Evolutionary conservation across 2,113 vertebrate genomes (phyloP).

Genomic region (Vanacampus margaritifer): DNA sequence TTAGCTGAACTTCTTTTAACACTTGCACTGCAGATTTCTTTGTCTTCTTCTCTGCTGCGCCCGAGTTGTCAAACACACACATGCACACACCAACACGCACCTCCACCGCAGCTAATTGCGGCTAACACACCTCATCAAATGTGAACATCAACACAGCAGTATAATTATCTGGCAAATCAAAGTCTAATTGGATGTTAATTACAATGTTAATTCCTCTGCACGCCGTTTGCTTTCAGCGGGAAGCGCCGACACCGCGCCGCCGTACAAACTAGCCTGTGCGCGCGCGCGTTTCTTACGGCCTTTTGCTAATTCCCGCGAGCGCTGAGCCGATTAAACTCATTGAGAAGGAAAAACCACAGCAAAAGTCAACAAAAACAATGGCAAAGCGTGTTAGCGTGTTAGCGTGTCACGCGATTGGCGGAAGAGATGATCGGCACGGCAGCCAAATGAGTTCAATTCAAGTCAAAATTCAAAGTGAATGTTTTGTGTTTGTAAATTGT

Average conservation of each 20-base stretch:
- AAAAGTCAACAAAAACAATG: slow-evolving; percentile 42
- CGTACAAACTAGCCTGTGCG: neutral
- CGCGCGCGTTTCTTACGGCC: neutral
- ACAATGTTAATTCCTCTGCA: slow-evolving; percentile 68
- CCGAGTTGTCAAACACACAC: slow-evolving; percentile 29
- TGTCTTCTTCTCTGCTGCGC: slow-evolving; percentile 32
- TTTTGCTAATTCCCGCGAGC: slow-evolving; percentile 51
- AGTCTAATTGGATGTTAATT: slow-evolving; percentile 69
- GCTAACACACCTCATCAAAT: slow-evolving; percentile 68
- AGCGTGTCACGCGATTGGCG: neutral
- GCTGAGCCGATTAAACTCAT: slow-evolving; percentile 62
- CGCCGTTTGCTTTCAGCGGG: slow-evolving; percentile 28
- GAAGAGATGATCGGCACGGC: neutral
- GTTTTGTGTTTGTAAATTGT: neutral
- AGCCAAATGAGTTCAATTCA: neutral
- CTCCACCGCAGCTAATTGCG: slow-evolving; percentile 56
- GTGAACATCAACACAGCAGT: slow-evolving; percentile 53
- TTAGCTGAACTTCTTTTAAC: neutral
- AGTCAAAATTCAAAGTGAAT: neutral
- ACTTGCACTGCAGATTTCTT: slow-evolving; percentile 5
- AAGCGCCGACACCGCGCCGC: neutral
- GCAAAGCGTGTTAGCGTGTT: neutral
- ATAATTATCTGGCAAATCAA: slow-evolving; percentile 68
- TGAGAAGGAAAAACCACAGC: slow-evolving; percentile 46
- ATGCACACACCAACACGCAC: slow-evolving; percentile 36